These are phyloP conservation scores for Pocillopora damicornis DNA, from an alignment of 64 coral and sea anemone genomes.

Conservation along the genomic window DNA sequence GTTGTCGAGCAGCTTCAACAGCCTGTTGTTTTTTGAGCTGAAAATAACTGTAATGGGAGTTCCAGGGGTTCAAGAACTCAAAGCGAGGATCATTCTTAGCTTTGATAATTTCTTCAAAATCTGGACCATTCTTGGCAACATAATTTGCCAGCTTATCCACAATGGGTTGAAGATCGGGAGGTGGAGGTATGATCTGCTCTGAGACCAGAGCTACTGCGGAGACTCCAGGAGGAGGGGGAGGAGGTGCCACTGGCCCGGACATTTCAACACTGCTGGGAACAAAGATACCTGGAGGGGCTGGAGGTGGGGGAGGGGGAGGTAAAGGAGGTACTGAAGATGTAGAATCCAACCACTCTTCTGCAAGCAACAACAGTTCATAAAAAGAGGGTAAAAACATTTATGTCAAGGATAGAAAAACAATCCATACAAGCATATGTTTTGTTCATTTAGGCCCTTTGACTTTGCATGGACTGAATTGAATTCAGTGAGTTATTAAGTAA, in stretches of 20 bases:
- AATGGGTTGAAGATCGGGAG: slow-evolving; percentile 96
- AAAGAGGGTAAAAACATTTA: too few species aligned
- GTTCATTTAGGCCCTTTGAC: too few species aligned
- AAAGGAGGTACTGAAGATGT: slow-evolving; percentile 1
- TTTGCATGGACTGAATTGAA: too few species aligned
- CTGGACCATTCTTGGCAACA: slow-evolving; percentile 90
- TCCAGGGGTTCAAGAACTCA: slow-evolving; percentile 87
- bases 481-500: too few species aligned
- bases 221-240: background rate
- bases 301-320: slow-evolving; percentile 71
- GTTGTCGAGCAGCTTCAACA: background rate
- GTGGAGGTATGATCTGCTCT: slow-evolving; percentile 75
- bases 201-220: slow-evolving; percentile 10
- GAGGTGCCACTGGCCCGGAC: background rate
- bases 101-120: slow-evolving; percentile 92
- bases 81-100: slow-evolving; percentile 89
- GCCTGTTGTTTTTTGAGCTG: slow-evolving; percentile 69
- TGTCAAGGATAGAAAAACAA: background rate
- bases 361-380: background rate
- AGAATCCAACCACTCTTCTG: slow-evolving; percentile 48
- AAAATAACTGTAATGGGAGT: slow-evolving; percentile 76
- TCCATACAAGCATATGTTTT: too few species aligned
- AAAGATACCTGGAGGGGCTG: slow-evolving; percentile 40
- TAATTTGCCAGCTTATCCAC: slow-evolving; percentile 93
- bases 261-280: slow-evolving; percentile 21